Conservation (phyloP, 2,113 vertebrate genomes). For the Alethe diademata region DNA sequence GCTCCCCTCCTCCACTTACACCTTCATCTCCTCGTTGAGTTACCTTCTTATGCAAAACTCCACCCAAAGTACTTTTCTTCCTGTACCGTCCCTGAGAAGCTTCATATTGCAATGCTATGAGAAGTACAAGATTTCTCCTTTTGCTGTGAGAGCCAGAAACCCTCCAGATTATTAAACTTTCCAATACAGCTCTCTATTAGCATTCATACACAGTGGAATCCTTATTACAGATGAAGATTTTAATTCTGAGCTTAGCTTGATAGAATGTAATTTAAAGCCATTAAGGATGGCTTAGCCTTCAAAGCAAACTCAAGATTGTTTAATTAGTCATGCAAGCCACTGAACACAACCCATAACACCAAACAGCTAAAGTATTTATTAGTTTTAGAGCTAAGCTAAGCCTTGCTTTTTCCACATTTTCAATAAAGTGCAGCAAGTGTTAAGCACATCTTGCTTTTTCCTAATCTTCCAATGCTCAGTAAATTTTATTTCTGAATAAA, state of each 20-base stretch:
- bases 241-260: conserved; percentile 70
- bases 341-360: conserved; percentile 56
- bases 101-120: neutral
- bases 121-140: neutral
- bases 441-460: conserved; percentile 57
- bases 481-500: conserved; percentile 59
- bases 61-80: neutral
- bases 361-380: conserved; percentile 67
- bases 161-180: conserved; percentile 24
- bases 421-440: conserved; percentile 57
- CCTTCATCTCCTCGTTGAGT: neutral
- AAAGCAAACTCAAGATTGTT: conserved; percentile 71
- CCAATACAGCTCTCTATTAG: conserved; percentile 8
- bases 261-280: conserved; percentile 72
- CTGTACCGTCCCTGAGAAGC: fast-evolving
- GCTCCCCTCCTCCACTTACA: neutral
- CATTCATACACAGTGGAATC: conserved; percentile 57
- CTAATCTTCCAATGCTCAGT: conserved; percentile 54
- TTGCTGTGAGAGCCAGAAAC: neutral
- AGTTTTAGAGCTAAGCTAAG: conserved; percentile 64
- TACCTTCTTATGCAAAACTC: neutral
- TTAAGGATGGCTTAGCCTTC: conserved; percentile 73
- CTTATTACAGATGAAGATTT: conserved; percentile 67
- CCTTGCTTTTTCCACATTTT: conserved; percentile 55
- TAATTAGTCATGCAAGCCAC: conserved; percentile 71